These are phyloP conservation scores for Drosophila ezoana DNA, from an alignment of 2,888 invertebrate species.

Conservation along the genomic window DNA sequence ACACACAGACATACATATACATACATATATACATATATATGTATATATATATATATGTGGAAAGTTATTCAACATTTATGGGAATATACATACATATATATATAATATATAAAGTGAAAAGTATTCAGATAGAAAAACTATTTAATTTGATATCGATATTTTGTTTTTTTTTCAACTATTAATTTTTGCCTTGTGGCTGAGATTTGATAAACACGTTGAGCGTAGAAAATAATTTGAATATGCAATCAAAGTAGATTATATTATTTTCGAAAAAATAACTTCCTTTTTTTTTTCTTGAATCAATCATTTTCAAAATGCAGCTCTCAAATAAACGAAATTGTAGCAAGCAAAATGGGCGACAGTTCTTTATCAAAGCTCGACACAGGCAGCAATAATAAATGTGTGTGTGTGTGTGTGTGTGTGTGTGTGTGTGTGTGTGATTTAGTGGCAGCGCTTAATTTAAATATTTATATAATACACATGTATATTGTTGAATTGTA, in stretches of 20 bases:
- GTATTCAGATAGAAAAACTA: conserved; percentile 57
- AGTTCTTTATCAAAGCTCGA: conserved; percentile 60
- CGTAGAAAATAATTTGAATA: neutral
- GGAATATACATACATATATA: conserved; percentile 23
- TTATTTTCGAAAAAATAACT: neutral
- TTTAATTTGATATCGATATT: conserved; percentile 26
- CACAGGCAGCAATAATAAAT: conserved; percentile 41
- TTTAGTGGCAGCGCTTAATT: conserved; percentile 45
- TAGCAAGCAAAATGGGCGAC: conserved; percentile 6
- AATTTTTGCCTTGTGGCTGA: conserved; percentile 10
- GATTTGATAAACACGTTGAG: conserved; percentile 34
- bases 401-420: conserved; percentile 10
- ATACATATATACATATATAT: conserved; percentile 1
- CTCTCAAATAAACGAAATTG: conserved; percentile 11
- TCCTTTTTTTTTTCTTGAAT: neutral
- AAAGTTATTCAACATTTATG: conserved; percentile 15
- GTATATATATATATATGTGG: conserved; percentile 25
- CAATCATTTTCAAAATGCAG: neutral
- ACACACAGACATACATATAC: conserved; percentile 60
- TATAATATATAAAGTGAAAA: conserved; percentile 50
- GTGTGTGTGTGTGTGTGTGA: conserved; percentile 11
- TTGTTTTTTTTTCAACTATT: neutral
- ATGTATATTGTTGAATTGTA: conserved; percentile 47
- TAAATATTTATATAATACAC: conserved; percentile 68
- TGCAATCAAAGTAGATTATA: neutral